Conservation (phyloP, 1,140 invertebrate genomes). For the Lucilia sericata region DNA sequence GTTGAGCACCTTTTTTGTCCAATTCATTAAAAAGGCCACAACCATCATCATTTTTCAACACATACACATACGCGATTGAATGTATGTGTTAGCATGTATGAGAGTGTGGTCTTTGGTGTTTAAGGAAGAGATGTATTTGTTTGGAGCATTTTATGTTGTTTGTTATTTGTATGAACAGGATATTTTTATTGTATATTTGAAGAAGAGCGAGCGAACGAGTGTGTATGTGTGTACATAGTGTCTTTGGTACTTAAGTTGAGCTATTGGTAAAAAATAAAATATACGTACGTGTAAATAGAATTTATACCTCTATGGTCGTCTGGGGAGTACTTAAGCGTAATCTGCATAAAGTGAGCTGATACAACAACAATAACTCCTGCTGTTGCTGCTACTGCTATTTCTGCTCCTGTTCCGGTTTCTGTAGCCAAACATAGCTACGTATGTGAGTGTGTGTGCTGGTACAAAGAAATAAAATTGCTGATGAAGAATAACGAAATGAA, state of each 20-base stretch:
- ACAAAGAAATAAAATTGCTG: constrained; percentile 13
- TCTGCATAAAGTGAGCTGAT: constrained; percentile 55
- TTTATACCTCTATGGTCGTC: constrained; percentile 65
- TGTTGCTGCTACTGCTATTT: background rate
- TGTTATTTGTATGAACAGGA: background rate
- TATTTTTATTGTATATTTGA: background rate
- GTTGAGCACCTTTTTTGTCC: constrained; percentile 18
- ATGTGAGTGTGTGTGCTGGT: background rate
- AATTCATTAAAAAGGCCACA: constrained; percentile 26
- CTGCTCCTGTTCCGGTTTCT: constrained; percentile 27
- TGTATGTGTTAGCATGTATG: background rate
- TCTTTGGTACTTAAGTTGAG: constrained; percentile 57
- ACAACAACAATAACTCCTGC: constrained; percentile 2
- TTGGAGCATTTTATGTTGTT: constrained; percentile 21
- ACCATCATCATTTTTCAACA: background rate
- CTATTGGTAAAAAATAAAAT: constrained; percentile 66
- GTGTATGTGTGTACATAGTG: constrained; percentile 7
- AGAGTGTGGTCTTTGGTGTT: background rate
- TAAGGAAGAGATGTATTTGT: constrained; percentile 20
- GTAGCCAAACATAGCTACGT: background rate
- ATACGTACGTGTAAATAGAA: constrained; percentile 67
- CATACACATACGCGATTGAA: background rate
- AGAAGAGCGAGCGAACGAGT: background rate
- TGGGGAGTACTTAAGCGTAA: constrained; percentile 67
- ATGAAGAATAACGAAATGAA: constrained; percentile 13